Evolutionary conservation across 2,113 vertebrate species (phyloP), one percentile per base, ranked within the genome.

Genomic region (Neoarius graeffei): DNA sequence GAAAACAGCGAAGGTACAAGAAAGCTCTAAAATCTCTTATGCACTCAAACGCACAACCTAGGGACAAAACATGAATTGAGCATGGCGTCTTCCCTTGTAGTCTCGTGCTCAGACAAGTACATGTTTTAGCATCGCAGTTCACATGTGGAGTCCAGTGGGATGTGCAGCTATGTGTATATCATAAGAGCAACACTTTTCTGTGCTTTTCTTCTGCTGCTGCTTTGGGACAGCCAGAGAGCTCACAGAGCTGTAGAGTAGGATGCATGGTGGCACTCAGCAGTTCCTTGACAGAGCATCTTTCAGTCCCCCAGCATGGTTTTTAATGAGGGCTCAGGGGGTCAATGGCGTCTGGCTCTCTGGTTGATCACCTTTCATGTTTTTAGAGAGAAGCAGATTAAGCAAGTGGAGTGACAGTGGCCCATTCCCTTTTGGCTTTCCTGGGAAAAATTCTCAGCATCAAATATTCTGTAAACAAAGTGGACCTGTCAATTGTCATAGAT

Each of bases 101-200:
- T 94, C 91, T 86, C 87, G 90, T 89, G 90, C 93, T 91, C 93
- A 95, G 95, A 95, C 94, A 93, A 90, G 93, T 88, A 92, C 89
- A 91, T 92, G 88, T 95, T 85, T 96, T 94, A 94, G 93, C 93
- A 81, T 89, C 48, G 90, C 91, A 90, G 92, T 92, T 91, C 91
- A 93, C 93, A 93, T 93, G 92, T 93, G 81, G 89, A 93, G 94
- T 95, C 95, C 95, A 85, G 93, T 94, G 95, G 95, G 94, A 96
- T 92, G 92, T 89, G 93, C 93, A 92, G 92, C 91, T 94, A 93
- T 95, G 93, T 95, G 93, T 96, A 95, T 96, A 95, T 95, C 94
- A 95, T 91, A 95, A 92, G 79, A 85, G 92, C 93, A 90, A 91
- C 91, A 93, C 93, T 91, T 90, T 91, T 89, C 92, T 91, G 91